Evolutionary conservation across 1,140 invertebrate genomes (phyloP).

Genomic region (Sitophilus oryzae): DNA sequence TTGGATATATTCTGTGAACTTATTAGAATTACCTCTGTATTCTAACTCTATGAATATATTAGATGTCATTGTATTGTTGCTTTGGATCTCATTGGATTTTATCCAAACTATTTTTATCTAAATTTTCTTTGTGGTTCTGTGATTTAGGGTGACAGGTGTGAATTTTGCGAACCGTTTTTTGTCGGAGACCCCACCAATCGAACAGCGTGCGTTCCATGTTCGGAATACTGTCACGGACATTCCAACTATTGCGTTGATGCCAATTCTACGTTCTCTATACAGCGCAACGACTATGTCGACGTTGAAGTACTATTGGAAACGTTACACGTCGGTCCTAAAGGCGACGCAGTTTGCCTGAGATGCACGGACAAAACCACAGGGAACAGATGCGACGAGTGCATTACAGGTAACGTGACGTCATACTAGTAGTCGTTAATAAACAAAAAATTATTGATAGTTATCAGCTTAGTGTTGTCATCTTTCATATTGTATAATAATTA

Average conservation of each 20-base stretch:
- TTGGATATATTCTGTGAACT: no score
- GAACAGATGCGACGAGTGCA: conserved; percentile 76
- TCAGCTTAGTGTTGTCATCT: no score
- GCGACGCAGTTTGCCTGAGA: conserved; percentile 73
- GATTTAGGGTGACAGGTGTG: conserved; percentile 66
- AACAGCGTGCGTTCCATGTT: conserved; percentile 79
- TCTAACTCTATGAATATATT: no score
- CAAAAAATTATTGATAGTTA: background rate
- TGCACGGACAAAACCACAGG: conserved; percentile 84
- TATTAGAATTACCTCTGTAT: no score
- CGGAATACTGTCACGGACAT: conserved; percentile 86
- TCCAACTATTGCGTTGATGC: conserved; percentile 72
- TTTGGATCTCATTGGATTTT: no score
- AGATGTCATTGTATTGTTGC: no score
- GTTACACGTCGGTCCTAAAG: conserved; percentile 57
- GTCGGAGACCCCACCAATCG: conserved; percentile 87
- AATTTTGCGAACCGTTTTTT: conserved; percentile 81
- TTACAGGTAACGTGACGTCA: conserved; percentile 58
- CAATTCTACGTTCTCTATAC: conserved; percentile 30
- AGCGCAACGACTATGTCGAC: conserved; percentile 36
- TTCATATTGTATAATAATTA: background rate
- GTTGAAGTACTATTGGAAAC: conserved; percentile 46
- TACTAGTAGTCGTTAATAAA: background rate
- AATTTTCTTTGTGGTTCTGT: conserved; percentile 1
- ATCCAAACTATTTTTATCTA: background rate